Percentiles rank a stretch among this genome's conserved stretches.
These are phyloP conservation scores for Zaprionus obscuricornis DNA, from an alignment of 2,888 invertebrate species.

Conservation along the genomic window DNA sequence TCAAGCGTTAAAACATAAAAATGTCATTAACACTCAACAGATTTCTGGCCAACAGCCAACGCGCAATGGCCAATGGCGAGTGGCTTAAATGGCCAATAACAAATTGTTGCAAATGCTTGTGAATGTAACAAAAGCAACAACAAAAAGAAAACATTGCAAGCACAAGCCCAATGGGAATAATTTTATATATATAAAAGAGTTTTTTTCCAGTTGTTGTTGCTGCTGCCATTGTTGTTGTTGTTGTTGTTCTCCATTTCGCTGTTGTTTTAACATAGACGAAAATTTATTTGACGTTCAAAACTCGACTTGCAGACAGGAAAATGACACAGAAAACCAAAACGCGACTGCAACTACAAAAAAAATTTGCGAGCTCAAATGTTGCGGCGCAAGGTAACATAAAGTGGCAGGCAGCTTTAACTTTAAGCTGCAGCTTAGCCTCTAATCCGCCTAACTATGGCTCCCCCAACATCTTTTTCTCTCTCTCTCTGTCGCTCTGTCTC, in stretches of 20 bases:
- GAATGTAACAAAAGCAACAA: conserved; percentile 24
- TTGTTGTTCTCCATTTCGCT: conserved; percentile 46
- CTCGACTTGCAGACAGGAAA: conserved; percentile 73
- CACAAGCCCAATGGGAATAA: conserved; percentile 49
- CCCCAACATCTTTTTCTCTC: too few species aligned
- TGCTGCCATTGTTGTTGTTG: conserved; percentile 32
- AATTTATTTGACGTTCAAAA: conserved; percentile 75
- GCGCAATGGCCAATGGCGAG: conserved; percentile 52
- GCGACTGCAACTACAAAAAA: conserved; percentile 51
- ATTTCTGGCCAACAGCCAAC: conserved; percentile 65
- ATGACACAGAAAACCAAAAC: conserved; percentile 75
- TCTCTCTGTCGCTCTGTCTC: neutral
- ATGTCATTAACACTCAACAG: conserved; percentile 77
- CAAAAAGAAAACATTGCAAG: conserved; percentile 12
- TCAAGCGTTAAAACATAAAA: conserved; percentile 77
- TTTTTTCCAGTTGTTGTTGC: conserved; percentile 16
- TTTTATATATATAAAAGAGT: conserved; percentile 23
- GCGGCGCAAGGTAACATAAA: neutral
- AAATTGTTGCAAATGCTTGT: conserved; percentile 73
- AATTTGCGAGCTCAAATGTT: conserved; percentile 48
- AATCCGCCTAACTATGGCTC: neutral
- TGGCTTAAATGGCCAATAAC: conserved; percentile 76
- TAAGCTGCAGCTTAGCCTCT: conserved; percentile 8
- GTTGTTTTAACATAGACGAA: conserved; percentile 57
- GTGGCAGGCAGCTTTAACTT: too few species aligned